Evolutionary conservation across 2,113 vertebrate genomes (phyloP), one percentile per base, ranked within the genome.

Genomic region (Galemys pyrenaicus): DNA sequence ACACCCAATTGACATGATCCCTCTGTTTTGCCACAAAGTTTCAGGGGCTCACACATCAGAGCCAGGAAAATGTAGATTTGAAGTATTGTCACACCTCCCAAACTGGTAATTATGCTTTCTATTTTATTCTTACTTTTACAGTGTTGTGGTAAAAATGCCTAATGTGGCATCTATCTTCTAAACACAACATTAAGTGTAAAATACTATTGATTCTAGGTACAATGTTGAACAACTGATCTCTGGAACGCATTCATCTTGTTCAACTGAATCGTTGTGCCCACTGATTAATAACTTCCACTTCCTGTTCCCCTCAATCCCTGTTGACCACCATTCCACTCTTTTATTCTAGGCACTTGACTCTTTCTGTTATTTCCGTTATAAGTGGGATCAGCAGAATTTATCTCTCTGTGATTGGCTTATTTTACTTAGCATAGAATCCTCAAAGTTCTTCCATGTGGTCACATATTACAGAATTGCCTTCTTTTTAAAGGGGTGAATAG

Each of bases 341-440:
- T 44, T 32, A 37, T 62, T 51, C 28, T 39, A n/a, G 13, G 15
- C 54, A 49, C 60, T 26, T 60, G 26, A 75, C 37, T 70, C 17
- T 49, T 67, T 46, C 49, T 37, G 30, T 49, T 3, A 15, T 3
- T 6, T 49, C 49, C 46, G 39, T 39, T 70, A 26, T 49, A 49
- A 92, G 39, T n/a, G 32, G 6, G 35, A 17, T 78, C 32, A 92
- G 30, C 12, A 32, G 51, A 6, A 32, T 86, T 46, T 68, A 49
- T 68, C 24, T 32, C 37, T 70, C 71, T 67, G 39, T 60, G 82
- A 70, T 62, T 86, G 39, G 62, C 12, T 51, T 84, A 28, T 64
- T 87, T 87, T 64, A 86, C 70, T 83, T n/a, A 84, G 80, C 13
- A 70, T 78, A 49, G 24, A 49, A 39, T 58, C 62, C 11, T 78